These are phyloP conservation scores for Aphelinus certus DNA, from an alignment of 1,140 invertebrate species.

Conservation along the genomic window DNA sequence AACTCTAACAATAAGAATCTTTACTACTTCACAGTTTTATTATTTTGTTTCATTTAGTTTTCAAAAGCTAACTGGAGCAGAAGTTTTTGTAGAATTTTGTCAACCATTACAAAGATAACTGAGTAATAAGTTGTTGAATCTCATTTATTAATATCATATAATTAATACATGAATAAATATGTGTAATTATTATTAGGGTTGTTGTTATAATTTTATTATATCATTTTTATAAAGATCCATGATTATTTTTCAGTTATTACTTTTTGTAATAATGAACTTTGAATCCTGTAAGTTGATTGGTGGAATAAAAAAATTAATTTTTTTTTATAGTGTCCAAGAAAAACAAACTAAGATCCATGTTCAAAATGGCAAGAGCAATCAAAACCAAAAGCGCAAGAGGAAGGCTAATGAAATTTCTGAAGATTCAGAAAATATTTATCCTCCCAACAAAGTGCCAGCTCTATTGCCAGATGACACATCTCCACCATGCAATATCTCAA, in stretches of 20 bases:
- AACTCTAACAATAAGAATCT: no score
- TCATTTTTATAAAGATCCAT: background rate
- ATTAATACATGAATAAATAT: background rate
- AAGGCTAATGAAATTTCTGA: conserved; percentile 57
- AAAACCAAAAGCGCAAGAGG: conserved; percentile 57
- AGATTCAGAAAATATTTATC: conserved; percentile 62
- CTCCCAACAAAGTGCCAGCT: conserved; percentile 57
- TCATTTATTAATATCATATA: no score
- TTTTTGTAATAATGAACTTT: no score
- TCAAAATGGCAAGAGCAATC: conserved; percentile 54
- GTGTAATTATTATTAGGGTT: background rate
- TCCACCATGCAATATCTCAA: background rate
- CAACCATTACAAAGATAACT: no score
- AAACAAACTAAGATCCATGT: conserved; percentile 56
- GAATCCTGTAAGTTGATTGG: no score
- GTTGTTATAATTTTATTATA: background rate
- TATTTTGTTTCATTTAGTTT: no score
- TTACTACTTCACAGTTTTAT: no score
- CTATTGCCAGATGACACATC: conserved; percentile 27
- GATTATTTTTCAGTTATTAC: no score
- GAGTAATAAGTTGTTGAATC: no score
- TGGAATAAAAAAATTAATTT: conserved; percentile 17
- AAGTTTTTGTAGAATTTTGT: no score
- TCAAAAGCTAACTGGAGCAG: no score
- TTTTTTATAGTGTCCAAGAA: conserved; percentile 55